Conservation (phyloP, 2,113 vertebrate genomes). For the Brachypodius melanocephalos region DNA sequence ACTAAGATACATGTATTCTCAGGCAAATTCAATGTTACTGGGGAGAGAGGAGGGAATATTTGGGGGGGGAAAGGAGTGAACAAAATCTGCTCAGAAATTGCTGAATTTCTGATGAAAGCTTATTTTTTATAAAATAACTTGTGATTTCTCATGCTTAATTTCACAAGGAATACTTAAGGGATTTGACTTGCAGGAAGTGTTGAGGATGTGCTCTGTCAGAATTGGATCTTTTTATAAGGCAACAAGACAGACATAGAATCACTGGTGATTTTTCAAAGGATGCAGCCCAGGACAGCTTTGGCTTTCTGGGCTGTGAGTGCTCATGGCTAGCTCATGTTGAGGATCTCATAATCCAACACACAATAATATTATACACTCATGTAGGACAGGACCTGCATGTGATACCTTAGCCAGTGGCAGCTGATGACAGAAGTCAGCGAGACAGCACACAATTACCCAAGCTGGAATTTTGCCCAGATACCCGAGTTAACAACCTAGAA, state of each 20-base stretch:
- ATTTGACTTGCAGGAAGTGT: not conserved
- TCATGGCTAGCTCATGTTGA: not conserved
- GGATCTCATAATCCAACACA: not conserved
- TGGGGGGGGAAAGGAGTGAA: not conserved
- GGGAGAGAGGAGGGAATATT: rapidly evolving
- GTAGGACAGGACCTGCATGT: not conserved
- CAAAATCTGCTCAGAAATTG: not conserved
- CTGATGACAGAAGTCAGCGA: not conserved
- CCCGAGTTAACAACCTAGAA: slow-evolving; percentile 11
- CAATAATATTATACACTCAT: not conserved
- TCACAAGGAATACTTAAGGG: not conserved
- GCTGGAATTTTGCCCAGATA: slow-evolving; percentile 32
- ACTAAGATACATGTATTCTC: not conserved
- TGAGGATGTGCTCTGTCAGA: not conserved
- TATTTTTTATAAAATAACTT: not conserved
- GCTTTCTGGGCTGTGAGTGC: not conserved
- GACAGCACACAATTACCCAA: not conserved
- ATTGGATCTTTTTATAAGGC: not conserved
- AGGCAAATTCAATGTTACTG: not conserved
- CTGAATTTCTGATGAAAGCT: not conserved
- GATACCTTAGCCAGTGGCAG: not conserved
- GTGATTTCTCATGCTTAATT: not conserved
- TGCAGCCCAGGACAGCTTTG: not conserved
- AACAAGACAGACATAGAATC: not conserved
- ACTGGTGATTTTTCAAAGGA: not conserved